Evolutionary conservation across 2,888 invertebrate genomes (phyloP).

Genomic region (Oscheius sp.): DNA sequence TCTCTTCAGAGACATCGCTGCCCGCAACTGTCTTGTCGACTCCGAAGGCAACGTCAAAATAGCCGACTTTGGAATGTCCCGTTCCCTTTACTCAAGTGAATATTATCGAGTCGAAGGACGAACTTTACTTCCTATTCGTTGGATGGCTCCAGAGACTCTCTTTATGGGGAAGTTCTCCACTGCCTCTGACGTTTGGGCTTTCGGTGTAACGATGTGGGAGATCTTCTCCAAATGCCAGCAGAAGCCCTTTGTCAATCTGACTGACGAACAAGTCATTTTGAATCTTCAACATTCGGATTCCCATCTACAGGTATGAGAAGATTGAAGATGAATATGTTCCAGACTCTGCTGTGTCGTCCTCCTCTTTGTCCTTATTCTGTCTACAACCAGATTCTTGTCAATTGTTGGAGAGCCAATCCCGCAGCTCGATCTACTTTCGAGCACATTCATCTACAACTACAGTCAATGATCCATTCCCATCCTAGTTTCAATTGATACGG

Average conservation of each 20-base stretch:
- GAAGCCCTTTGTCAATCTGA: conserved; percentile 81
- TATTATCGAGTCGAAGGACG: conserved; percentile 84
- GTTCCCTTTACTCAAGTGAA: conserved; percentile 82
- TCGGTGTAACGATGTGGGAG: conserved; percentile 87
- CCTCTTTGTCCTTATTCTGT: conserved; percentile 46
- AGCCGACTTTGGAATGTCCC: conserved; percentile 83
- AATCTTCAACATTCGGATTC: conserved; percentile 74
- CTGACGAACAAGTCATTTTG: conserved; percentile 83
- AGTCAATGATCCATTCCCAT: conserved; percentile 45
- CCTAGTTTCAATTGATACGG: background rate
- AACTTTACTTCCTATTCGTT: conserved; percentile 80
- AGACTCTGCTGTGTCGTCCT: conserved; percentile 47
- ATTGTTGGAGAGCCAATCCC: conserved; percentile 53
- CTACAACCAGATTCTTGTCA: conserved; percentile 49
- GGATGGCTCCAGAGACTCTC: conserved; percentile 66
- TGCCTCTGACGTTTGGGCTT: conserved; percentile 89
- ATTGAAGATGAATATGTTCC: conserved; percentile 22
- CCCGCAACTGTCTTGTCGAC: conserved; percentile 86
- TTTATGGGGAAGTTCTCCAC: conserved; percentile 81
- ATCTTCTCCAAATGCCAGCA: conserved; percentile 82
- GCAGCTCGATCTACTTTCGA: conserved; percentile 53
- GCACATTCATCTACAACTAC: conserved; percentile 58
- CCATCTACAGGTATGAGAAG: conserved; percentile 15
- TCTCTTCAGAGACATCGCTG: conserved; percentile 75
- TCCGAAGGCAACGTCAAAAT: conserved; percentile 77